These are phyloP conservation scores for Peromyscus maniculatus DNA, from an alignment of 2,113 vertebrate genomes.

Conservation along the genomic window DNA sequence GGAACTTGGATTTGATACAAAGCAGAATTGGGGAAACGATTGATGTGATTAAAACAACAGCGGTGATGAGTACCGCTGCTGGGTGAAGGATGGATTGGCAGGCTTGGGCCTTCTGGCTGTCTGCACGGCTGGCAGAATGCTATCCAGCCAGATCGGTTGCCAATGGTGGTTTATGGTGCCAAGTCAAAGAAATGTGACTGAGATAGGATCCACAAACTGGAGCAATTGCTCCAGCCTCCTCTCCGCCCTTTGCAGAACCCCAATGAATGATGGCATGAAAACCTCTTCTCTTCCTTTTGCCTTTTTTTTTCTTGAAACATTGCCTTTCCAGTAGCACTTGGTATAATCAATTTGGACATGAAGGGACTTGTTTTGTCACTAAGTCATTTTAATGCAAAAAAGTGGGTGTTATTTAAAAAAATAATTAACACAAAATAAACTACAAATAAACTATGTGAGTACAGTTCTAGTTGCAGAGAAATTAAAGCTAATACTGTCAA, in stretches of 20 bases:
- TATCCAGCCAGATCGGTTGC: not conserved
- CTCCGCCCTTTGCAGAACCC: not conserved
- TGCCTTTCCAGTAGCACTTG: not conserved
- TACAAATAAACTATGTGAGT: not conserved
- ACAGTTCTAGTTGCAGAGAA: not conserved
- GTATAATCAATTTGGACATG: not conserved
- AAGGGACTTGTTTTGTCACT: not conserved
- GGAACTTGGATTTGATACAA: conserved; percentile 63
- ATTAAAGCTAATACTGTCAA: not conserved
- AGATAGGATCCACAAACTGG: not conserved
- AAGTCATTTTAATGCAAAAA: not conserved
- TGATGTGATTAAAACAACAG: conserved; percentile 69
- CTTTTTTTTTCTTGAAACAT: not conserved
- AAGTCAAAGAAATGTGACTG: not conserved
- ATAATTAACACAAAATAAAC: not conserved
- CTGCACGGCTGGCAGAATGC: not conserved
- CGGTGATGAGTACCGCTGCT: not conserved
- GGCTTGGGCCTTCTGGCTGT: conserved; percentile 26
- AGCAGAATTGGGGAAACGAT: conserved; percentile 60
- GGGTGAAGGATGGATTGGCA: conserved; percentile 40
- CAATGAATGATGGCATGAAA: not conserved
- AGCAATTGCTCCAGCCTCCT: not conserved
- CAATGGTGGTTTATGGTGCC: not conserved
- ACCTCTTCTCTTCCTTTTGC: not conserved
- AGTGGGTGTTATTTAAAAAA: not conserved